phyloP scores from a whole-genome alignment of 2,888 invertebrate species.

The Dicranocentrus wangi region DNA sequence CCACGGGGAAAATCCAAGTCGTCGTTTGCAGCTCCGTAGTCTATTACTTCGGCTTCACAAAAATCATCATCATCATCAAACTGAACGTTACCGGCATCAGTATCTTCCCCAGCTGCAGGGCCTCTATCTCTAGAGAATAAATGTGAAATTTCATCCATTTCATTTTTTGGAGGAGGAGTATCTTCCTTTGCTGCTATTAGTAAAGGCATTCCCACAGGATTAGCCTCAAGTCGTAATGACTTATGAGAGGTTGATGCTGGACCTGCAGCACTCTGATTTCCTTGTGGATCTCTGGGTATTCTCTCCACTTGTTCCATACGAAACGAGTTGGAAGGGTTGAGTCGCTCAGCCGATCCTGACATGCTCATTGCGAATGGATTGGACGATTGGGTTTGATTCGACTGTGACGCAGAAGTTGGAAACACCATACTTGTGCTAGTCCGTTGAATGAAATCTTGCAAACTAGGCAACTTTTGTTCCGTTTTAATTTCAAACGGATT shows the following conservation, averaged over 20 bases:
- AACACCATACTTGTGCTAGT: constrained; percentile 23
- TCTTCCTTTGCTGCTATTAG: constrained; percentile 46
- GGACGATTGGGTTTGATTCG: background rate
- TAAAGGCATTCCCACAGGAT: constrained; percentile 51
- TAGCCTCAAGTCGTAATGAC: constrained; percentile 47
- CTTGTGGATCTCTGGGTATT: constrained; percentile 54
- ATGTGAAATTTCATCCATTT: constrained; percentile 44
- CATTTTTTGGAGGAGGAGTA: constrained; percentile 27
- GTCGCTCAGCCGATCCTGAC: no score
- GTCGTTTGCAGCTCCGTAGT: constrained; percentile 66
- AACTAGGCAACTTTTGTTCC: constrained; percentile 22
- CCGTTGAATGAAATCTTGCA: constrained; percentile 43
- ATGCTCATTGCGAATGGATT: constrained; percentile 31
- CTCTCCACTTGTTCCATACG: constrained; percentile 37
- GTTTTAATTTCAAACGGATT: constrained; percentile 61
- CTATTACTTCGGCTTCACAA: constrained; percentile 67
- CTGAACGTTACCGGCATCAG: constrained; percentile 9
- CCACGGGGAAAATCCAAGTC: constrained; percentile 65
- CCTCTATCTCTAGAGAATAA: constrained; percentile 62
- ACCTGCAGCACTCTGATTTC: background rate
- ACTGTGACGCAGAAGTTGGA: background rate
- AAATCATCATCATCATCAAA: constrained; percentile 31
- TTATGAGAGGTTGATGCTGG: background rate
- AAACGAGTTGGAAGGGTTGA: no score
- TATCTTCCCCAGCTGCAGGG: background rate